These are phyloP conservation scores for Kryphioiulus occultus DNA, from an alignment of 2,888 invertebrate genomes.

Conservation along the genomic window DNA sequence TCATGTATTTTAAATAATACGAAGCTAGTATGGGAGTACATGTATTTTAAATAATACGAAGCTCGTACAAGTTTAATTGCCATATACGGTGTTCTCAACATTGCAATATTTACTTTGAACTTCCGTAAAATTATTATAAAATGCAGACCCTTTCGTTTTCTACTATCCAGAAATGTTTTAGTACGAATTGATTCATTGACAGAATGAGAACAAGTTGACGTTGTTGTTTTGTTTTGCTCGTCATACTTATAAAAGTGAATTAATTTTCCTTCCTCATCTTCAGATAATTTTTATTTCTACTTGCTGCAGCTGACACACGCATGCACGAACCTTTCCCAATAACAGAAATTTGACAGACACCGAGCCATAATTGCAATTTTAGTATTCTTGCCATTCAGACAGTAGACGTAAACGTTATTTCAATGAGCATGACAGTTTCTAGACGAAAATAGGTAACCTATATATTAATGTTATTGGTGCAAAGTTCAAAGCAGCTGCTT, in stretches of 20 bases:
- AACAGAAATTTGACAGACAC: not conserved
- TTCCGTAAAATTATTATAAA: not conserved
- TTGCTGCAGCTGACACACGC: not conserved
- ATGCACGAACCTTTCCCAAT: not conserved
- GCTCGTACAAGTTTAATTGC: too few relatives aligned
- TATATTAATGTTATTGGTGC: not conserved
- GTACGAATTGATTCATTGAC: not conserved
- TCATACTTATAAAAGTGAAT: not conserved
- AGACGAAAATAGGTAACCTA: constrained; percentile 17
- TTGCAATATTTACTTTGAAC: too few relatives aligned
- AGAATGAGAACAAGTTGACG: not conserved
- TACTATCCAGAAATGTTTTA: not conserved
- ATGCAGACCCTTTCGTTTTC: not conserved
- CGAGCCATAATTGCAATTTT: not conserved
- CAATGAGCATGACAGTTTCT: not conserved
- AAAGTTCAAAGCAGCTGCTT: constrained; percentile 10
- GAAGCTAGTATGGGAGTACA: too few relatives aligned
- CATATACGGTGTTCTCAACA: too few relatives aligned
- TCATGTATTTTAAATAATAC: too few relatives aligned
- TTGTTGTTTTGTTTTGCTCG: constrained; percentile 15
- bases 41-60: too few relatives aligned
- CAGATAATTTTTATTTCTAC: not conserved
- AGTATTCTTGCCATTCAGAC: not conserved
- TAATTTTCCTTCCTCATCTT: not conserved
- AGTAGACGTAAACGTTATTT: not conserved